Percentiles rank a stretch among this genome's conserved stretches.
Conservation (phyloP, 1,140 invertebrate species). For the Saccostrea echinata region DNA sequence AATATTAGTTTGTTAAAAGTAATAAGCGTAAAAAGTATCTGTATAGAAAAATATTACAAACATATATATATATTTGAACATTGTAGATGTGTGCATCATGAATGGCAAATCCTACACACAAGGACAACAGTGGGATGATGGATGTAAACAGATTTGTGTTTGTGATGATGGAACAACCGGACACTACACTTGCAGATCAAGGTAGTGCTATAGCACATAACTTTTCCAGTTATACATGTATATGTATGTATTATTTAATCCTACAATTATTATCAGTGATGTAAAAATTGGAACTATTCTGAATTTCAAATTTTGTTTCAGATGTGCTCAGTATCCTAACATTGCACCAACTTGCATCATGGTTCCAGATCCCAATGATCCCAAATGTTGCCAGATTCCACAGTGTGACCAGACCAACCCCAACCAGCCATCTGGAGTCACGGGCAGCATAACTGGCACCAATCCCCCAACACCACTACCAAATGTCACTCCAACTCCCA, state of each 20-base stretch:
- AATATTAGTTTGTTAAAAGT: neutral
- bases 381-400: conserved; percentile 69
- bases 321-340: conserved; percentile 67
- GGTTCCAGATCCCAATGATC: conserved; percentile 70
- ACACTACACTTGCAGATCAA: conserved; percentile 61
- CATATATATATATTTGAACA: neutral
- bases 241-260: neutral
- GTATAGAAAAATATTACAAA: neutral
- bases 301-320: conserved; percentile 48
- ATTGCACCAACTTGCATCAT: conserved; percentile 65
- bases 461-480: conserved; percentile 41
- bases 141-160: conserved; percentile 65
- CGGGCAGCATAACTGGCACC: conserved; percentile 62
- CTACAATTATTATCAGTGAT: neutral
- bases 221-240: neutral
- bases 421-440: conserved; percentile 55
- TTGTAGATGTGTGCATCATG: conserved; percentile 62
- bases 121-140: conserved; percentile 63
- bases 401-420: conserved; percentile 61
- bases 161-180: conserved; percentile 67
- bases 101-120: conserved; percentile 63
- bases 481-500: conserved; percentile 51
- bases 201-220: conserved; percentile 47
- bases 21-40: neutral
- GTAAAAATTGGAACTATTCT: neutral